Evolutionary conservation across 2,888 invertebrate genomes (phyloP), one percentile per base, ranked within the genome.

Genomic region (Nemotelus pantherinus): DNA sequence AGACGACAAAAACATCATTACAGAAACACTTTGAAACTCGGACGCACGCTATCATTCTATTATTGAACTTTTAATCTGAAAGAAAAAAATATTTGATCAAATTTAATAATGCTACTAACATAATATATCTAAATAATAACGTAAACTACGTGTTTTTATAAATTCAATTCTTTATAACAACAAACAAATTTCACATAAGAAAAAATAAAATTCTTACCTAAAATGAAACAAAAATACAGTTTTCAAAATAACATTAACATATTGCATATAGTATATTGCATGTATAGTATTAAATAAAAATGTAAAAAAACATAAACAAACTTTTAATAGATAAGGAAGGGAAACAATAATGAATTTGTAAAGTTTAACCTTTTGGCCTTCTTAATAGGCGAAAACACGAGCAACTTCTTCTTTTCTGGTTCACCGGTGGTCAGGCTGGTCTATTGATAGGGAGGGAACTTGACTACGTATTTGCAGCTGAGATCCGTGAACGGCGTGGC

Each of bases 131-230:
- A 55, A 71, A 43, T 10, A 57, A 48, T 48, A 25, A 72, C 10
- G n/a, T 6, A 60, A 74, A 74, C 48, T 74, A 60, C 25, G 39
- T 72, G 53, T 68, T 39, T 68, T 72, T 60, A 47, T 60, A 58
- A 60, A 58, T 63, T 63, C 60, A 60, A 41, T 74, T 48, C 74
- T 45, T 72, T 10, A 58, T 41, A 72, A 72, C n/a, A 53, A n/a
- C n/a, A n/a, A n/a, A n/a, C n/a, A n/a, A n/a, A n/a, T n/a, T n/a
- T n/a, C n/a, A 53, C 7, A 10, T 10, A 53, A 53, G n/a, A 2
- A 53, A 10, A 10, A n/a, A n/a, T n/a, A 53, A 53, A 7, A 53
- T 53, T 53, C n/a, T 53, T 53, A 53, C n/a, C n/a, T n/a, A n/a
- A n/a, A n/a, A n/a, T n/a, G n/a, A n/a, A n/a, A n/a, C n/a, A n/a